These are phyloP conservation scores for Diploscapter pachys DNA, from an alignment of 1,140 invertebrate species.

Conservation along the genomic window DNA sequence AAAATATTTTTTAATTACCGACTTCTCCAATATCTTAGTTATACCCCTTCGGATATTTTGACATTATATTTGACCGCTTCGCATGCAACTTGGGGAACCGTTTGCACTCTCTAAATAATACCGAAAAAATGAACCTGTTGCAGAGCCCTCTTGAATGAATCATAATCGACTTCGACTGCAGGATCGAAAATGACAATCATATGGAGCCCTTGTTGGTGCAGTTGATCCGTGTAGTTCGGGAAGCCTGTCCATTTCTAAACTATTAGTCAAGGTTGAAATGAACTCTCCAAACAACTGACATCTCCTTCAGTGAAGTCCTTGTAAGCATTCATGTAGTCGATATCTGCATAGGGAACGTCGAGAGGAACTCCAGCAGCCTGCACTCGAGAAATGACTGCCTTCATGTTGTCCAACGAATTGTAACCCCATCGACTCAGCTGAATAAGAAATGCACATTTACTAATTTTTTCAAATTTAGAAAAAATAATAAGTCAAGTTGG, in stretches of 20 bases:
- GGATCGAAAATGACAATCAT: constrained; percentile 40
- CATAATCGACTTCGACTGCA: constrained; percentile 41
- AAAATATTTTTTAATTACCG: too few relatives aligned
- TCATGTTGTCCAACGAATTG: constrained; percentile 69
- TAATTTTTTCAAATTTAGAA: too few relatives aligned
- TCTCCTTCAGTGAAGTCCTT: constrained; percentile 75
- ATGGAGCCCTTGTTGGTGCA: constrained; percentile 33
- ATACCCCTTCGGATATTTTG: too few relatives aligned
- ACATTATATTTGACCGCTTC: too few relatives aligned
- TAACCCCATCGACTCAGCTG: constrained; percentile 71
- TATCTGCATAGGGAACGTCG: constrained; percentile 57
- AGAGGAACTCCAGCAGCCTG: constrained; percentile 59
- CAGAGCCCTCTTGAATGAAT: constrained; percentile 37
- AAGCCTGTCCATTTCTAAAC: constrained; percentile 31
- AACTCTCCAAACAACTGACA: not conserved
- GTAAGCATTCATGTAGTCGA: constrained; percentile 82
- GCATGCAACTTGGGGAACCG: too few relatives aligned
- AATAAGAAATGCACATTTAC: too few relatives aligned
- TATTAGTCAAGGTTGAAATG: constrained; percentile 61
- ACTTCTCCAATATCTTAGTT: too few relatives aligned
- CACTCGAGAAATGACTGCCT: constrained; percentile 58
- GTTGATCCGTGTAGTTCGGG: constrained; percentile 27
- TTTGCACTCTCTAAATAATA: too few relatives aligned
- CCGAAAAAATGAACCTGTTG: constrained; percentile 11
- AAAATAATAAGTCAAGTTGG: too few relatives aligned